Evolutionary conservation across 2,113 vertebrate species (phyloP).

Genomic region (Aegithalos caudatus): DNA sequence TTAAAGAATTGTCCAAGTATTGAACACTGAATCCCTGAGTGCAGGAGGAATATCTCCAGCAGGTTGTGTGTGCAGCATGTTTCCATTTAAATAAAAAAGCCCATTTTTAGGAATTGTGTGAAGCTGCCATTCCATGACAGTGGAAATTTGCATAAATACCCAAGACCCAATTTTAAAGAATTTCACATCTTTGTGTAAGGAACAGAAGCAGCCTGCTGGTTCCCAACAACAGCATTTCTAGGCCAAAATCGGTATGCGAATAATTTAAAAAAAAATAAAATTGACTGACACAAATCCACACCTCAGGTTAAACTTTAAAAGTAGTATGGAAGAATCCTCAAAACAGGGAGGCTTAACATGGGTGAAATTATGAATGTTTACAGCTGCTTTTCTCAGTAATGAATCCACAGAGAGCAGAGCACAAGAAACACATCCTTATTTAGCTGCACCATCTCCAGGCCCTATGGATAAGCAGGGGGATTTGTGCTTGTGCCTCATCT

Average conservation of each 20-base stretch:
- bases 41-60: background rate
- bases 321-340: background rate
- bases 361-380: background rate
- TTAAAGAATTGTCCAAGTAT: background rate
- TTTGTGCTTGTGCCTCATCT: background rate
- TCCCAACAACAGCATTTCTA: background rate
- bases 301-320: background rate
- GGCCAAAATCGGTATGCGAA: fast-evolving
- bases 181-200: background rate
- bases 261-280: background rate
- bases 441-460: background rate
- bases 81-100: background rate
- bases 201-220: background rate
- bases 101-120: fast-evolving
- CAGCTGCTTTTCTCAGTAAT: background rate
- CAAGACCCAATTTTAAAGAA: background rate
- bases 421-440: background rate
- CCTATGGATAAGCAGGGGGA: fast-evolving
- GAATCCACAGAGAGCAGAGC: background rate
- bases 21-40: background rate
- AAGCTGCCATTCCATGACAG: fast-evolving
- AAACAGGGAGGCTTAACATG: background rate
- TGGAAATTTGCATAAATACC: background rate
- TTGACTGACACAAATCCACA: background rate
- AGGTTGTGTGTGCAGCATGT: background rate